Conservation (phyloP, 2,113 vertebrate genomes). For the Phocoena phocoena region DNA sequence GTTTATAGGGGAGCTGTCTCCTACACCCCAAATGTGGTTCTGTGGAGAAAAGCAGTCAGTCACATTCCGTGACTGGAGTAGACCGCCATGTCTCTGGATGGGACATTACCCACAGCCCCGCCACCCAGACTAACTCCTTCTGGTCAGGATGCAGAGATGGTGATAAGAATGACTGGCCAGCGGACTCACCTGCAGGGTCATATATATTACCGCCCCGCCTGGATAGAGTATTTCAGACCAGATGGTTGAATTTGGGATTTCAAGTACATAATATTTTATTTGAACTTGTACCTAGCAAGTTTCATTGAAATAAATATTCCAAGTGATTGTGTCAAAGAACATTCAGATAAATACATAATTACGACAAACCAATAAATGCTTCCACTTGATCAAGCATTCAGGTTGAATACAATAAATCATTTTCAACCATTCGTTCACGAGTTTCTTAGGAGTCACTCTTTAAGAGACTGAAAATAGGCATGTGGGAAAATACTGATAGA, state of each 20-base stretch:
- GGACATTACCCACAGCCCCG: no score
- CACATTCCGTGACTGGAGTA: not conserved
- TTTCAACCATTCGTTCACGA: slow-evolving; percentile 58
- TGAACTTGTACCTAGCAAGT: slow-evolving; percentile 24
- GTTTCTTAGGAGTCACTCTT: not conserved
- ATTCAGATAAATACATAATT: slow-evolving; percentile 8
- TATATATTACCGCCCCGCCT: not conserved
- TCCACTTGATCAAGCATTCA: slow-evolving; percentile 5
- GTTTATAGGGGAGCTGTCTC: not conserved
- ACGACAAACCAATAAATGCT: slow-evolving; percentile 16
- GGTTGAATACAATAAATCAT: slow-evolving; percentile 33
- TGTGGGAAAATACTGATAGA: slow-evolving; percentile 40
- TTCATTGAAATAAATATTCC: slow-evolving; percentile 30
- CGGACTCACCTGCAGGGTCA: not conserved
- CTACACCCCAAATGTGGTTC: not conserved
- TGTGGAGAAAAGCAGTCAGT: not conserved
- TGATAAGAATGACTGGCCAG: no score
- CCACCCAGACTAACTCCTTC: not conserved
- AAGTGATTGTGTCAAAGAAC: slow-evolving; percentile 2
- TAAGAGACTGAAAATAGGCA: not conserved
- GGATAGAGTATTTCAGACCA: not conserved
- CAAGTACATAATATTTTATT: not conserved
- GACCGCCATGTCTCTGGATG: not conserved
- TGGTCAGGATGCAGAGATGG: not conserved
- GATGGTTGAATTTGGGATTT: not conserved